phyloP scores from a whole-genome alignment of 2,797 vertebrate genomes.

The Diplodus puntazzo region DNA sequence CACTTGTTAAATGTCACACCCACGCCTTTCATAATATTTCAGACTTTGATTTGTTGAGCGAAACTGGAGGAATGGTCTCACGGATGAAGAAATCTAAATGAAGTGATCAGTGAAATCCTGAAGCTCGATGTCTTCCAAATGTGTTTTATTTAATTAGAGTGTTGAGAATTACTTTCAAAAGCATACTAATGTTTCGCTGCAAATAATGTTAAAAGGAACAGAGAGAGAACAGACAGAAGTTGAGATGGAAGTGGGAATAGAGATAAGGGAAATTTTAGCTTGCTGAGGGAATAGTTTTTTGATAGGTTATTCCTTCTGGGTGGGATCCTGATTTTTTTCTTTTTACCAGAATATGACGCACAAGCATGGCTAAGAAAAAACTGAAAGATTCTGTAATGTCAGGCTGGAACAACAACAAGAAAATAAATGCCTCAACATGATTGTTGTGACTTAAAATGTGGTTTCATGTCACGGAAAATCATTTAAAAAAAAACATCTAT shows the following conservation, averaged over 20 bases:
- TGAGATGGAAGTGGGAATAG: rapidly evolving
- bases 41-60: background rate
- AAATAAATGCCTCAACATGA: background rate
- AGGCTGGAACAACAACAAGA: background rate
- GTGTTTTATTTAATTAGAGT: background rate
- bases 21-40: background rate
- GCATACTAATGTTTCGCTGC: background rate
- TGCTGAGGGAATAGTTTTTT: constrained; percentile 8
- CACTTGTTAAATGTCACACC: background rate
- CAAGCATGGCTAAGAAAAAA: background rate
- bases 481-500: background rate
- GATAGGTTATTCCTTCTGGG: background rate
- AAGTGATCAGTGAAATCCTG: background rate
- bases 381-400: background rate
- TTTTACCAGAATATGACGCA: background rate
- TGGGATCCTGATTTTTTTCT: background rate
- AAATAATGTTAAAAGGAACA: background rate
- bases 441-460: background rate
- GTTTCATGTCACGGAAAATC: background rate
- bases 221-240: background rate
- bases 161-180: background rate
- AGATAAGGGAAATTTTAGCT: background rate
- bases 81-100: background rate
- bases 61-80: background rate
- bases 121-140: background rate